Percentiles rank a stretch among this genome's conserved stretches.
phyloP scores from a whole-genome alignment of 2,113 vertebrate species.

The Anas platyrhynchos region DNA sequence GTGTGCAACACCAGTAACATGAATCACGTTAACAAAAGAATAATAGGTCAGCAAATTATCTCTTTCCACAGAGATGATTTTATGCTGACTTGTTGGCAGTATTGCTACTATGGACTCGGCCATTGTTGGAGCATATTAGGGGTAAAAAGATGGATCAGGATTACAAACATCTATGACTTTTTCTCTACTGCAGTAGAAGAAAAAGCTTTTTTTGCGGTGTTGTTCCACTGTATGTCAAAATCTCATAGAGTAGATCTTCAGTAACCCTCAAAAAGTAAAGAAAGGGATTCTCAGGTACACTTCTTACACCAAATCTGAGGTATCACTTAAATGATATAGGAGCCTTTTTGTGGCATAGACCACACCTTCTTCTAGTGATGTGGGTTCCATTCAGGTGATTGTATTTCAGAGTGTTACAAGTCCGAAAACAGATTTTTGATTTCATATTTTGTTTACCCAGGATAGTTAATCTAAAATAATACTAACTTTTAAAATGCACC shows the following conservation, averaged over 20 bases:
- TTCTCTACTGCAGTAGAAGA: not conserved
- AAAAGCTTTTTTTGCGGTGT: not conserved
- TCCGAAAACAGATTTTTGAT: not conserved
- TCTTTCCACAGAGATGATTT: not conserved
- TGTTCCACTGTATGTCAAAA: not conserved
- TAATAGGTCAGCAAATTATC: not conserved
- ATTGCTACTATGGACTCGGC: not conserved
- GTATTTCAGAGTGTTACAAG: not conserved
- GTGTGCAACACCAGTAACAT: not conserved
- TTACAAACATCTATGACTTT: not conserved
- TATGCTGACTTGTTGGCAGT: not conserved
- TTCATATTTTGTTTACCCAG: not conserved
- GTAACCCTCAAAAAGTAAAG: not conserved
- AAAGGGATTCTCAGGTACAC: not conserved
- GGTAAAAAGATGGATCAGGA: not conserved
- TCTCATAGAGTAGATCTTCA: not conserved
- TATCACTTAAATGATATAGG: not conserved
- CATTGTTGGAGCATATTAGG: not conserved
- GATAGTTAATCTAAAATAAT: not conserved
- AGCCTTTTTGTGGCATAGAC: not conserved
- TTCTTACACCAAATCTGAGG: not conserved
- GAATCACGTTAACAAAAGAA: not conserved
- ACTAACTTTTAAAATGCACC: not conserved
- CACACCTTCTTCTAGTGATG: not conserved
- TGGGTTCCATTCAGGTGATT: not conserved